Evolutionary conservation across 2,797 vertebrate genomes (phyloP).

Genomic region (Brotula barbata): DNA sequence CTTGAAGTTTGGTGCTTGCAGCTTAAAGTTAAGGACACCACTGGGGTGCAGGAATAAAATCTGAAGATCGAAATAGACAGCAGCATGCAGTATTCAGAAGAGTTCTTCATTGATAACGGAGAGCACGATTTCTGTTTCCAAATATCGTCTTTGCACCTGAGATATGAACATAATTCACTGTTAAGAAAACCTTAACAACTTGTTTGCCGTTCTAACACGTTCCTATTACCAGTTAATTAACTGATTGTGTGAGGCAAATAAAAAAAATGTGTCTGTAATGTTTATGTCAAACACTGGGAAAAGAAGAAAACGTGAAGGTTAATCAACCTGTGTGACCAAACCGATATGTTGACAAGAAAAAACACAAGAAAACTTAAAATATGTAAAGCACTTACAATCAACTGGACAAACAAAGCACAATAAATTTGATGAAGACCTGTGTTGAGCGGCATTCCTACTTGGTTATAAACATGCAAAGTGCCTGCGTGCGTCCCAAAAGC

Average conservation of each 20-base stretch:
- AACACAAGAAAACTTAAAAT: no score
- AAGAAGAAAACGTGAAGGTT: no score
- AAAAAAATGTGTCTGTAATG: neutral
- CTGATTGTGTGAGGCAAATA: neutral
- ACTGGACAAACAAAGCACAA: slow-evolving; percentile 4
- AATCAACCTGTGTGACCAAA: no score
- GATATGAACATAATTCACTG: slow-evolving; percentile 36
- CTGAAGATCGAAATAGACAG: no score
- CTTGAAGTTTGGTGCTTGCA: slow-evolving; percentile 37
- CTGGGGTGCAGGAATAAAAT: no score
- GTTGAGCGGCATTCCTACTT: slow-evolving; percentile 31
- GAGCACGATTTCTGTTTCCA: no score
- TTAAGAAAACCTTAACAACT: neutral
- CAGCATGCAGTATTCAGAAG: slow-evolving; percentile 16
- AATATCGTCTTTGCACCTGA: slow-evolving; percentile 45
- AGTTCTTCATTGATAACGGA: neutral
- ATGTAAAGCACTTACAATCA: no score
- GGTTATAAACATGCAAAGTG: slow-evolving; percentile 62
- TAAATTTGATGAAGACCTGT: neutral
- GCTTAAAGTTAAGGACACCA: neutral
- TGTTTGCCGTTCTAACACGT: neutral
- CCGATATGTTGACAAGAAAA: no score
- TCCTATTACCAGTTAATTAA: neutral
- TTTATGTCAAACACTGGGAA: no score
- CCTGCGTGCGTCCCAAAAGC: slow-evolving; percentile 45